Evolutionary conservation across 2,113 vertebrate species (phyloP).

Genomic region (Bucco capensis): DNA sequence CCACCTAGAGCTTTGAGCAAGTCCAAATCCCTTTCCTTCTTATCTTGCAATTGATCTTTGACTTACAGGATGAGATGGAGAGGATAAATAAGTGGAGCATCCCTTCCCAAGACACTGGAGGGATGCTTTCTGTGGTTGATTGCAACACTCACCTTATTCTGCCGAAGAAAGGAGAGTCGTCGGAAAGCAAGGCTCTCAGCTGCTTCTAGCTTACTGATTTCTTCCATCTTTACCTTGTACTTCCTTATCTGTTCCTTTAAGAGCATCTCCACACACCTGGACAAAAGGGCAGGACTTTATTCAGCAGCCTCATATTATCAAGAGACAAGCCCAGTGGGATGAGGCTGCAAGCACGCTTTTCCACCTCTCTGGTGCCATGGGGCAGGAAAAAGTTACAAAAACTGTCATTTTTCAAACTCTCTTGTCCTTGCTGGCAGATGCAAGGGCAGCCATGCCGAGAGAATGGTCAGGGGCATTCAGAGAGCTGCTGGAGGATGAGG

Average conservation of each 20-base stretch:
- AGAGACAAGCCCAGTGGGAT: not conserved
- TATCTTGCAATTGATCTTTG: not conserved
- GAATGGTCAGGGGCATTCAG: not conserved
- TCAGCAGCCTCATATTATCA: not conserved
- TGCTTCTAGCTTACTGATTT: constrained; percentile 92
- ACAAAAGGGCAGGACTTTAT: not conserved
- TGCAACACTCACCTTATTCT: constrained; percentile 80
- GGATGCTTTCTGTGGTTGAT: not conserved
- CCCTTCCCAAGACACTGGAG: not conserved
- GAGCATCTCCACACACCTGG: constrained; percentile 93
- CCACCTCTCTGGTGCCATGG: not conserved
- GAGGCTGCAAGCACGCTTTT: not conserved
- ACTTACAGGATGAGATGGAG: not conserved
- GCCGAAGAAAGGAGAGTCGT: constrained; percentile 86
- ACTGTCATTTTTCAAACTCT: not conserved
- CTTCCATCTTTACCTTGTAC: constrained; percentile 94
- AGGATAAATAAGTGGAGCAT: not conserved
- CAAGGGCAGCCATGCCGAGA: not conserved
- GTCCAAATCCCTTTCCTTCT: not conserved
- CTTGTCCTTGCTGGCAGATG: not conserved
- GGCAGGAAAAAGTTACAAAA: not conserved
- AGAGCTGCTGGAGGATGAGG: not conserved
- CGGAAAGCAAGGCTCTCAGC: constrained; percentile 87
- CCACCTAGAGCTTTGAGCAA: not conserved
- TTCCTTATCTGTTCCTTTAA: constrained; percentile 91